Evolutionary conservation across 2,797 vertebrate genomes (phyloP).

Genomic region (Gobio occitaniae): DNA sequence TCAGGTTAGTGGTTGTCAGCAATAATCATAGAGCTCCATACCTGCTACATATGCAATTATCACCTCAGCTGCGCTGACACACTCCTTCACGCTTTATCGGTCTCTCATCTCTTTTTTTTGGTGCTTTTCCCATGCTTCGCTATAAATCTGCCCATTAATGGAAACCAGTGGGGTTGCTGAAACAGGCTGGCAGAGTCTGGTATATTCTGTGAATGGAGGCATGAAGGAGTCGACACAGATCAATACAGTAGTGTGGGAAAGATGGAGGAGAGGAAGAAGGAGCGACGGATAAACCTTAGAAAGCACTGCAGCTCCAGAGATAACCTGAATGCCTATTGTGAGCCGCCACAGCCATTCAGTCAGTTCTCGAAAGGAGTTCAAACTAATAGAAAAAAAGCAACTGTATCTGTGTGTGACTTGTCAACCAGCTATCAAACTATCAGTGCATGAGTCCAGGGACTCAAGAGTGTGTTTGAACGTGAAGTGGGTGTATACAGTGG

Average conservation of each 20-base stretch:
- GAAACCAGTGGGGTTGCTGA: conserved; percentile 34
- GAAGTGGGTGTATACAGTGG: conserved; percentile 19
- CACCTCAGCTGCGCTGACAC: conserved; percentile 16
- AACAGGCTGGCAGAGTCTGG: conserved; percentile 21
- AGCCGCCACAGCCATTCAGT: conserved; percentile 15
- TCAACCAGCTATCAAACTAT: conserved; percentile 22
- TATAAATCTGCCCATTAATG: conserved; percentile 46
- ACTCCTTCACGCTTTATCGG: not conserved
- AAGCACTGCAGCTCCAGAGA: conserved; percentile 35
- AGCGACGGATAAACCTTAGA: conserved; percentile 5
- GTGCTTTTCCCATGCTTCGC: conserved; percentile 17
- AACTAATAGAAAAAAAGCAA: conserved; percentile 19
- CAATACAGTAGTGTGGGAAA: conserved; percentile 45
- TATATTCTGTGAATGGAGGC: conserved; percentile 35
- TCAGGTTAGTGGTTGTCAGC: conserved; percentile 16
- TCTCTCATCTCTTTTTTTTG: not conserved
- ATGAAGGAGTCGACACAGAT: conserved; percentile 45
- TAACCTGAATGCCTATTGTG: conserved; percentile 38
- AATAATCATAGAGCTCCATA: conserved; percentile 33
- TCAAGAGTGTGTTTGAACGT: conserved; percentile 14
- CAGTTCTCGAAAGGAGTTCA: not conserved
- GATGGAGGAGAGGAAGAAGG: conserved; percentile 30
- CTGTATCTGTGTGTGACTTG: conserved; percentile 22
- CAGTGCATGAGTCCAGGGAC: conserved; percentile 18
- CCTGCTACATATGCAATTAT: conserved; percentile 31